Base-by-base conservation (phyloP, 2,113 vertebrate genomes). In the Halcyon malimbica region DNA sequence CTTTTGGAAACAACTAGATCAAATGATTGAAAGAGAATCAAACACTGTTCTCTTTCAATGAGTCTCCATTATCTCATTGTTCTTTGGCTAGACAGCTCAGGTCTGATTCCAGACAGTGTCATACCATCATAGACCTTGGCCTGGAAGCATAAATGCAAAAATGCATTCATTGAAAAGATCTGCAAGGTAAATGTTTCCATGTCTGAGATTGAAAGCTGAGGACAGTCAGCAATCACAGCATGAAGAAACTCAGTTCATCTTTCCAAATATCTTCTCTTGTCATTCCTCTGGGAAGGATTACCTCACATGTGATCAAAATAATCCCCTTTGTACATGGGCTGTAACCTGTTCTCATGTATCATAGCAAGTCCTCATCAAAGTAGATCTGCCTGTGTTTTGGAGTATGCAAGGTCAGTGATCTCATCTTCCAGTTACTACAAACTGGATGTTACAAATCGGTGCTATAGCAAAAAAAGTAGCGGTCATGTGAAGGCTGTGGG, bases 1-100 rank as follows among this genome's bases (percentile, higher is more conserved):
- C 54, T 85, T 89, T 85, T 73, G 74, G 50, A 93, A 94, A 93
- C 57, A 73, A 87, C 73, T 65, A 83, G 67, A 94, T 97, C 42
- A 96, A 91, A 87, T 90, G 75, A 65, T 76, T 82, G 93, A 85
- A 96, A 89, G 31, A 57, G 57, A 95, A 93, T 93, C 65, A 73
- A 96, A 87, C 53, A n/a, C 53, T 77, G 2, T 77, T 88, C 44
- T 87, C 70, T 73, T 95, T 94, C 65, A 82, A 0, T 75, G 73
- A 71, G 56, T 60, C 73, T 92, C 76, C 80, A 62, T 89, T 85
- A 87, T 74, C 48, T 93, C 50, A 85, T 94, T 89, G 64, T 96
- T 88, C 0, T 0, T 50, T 90, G 91, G 70, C 93, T 92, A 93
- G 93, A 95, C 90, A 95, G 70, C 31, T 53, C 51, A 69, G 82